phyloP scores from a whole-genome alignment of 2,888 invertebrate species.

The Nemotelus nigrinus region DNA sequence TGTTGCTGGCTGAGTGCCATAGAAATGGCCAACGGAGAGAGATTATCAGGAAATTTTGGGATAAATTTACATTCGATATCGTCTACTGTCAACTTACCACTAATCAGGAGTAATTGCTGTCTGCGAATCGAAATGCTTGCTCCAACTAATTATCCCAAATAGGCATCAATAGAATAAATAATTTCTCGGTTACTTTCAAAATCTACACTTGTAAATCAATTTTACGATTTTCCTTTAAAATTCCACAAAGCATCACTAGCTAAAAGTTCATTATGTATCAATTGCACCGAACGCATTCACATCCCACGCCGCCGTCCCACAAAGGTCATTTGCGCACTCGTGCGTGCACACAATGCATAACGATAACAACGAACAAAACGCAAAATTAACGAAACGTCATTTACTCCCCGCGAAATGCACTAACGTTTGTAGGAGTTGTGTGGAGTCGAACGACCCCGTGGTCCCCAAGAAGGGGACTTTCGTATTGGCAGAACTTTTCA shows the following conservation, averaged over 20 bases:
- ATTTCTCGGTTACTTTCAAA: no score
- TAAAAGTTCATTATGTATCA: not conserved
- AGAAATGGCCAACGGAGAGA: no score
- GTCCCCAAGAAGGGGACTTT: slow-evolving; percentile 16
- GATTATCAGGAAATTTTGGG: no score
- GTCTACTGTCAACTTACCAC: no score
- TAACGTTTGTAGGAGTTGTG: not conserved
- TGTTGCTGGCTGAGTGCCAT: no score
- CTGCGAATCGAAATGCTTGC: no score
- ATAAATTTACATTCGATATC: no score
- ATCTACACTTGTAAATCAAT: no score
- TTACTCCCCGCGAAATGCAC: slow-evolving; percentile 18
- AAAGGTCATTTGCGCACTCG: slow-evolving; percentile 22
- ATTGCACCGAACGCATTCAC: slow-evolving; percentile 1
- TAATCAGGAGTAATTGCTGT: no score
- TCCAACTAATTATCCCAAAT: no score
- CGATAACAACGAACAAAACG: not conserved
- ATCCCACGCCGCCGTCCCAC: slow-evolving; percentile 13
- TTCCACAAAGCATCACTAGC: not conserved
- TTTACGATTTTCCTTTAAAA: not conserved
- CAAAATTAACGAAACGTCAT: not conserved
- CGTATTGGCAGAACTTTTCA: slow-evolving; percentile 20
- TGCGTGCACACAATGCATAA: slow-evolving; percentile 22
- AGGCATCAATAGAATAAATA: no score
- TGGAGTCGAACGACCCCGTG: slow-evolving; percentile 12